Percentiles rank a stretch among this genome's conserved stretches.
Evolutionary conservation across 37 sponge, comb jelly and placozoan species (phyloP).

Genomic region (Dysidea cf. avara): DNA sequence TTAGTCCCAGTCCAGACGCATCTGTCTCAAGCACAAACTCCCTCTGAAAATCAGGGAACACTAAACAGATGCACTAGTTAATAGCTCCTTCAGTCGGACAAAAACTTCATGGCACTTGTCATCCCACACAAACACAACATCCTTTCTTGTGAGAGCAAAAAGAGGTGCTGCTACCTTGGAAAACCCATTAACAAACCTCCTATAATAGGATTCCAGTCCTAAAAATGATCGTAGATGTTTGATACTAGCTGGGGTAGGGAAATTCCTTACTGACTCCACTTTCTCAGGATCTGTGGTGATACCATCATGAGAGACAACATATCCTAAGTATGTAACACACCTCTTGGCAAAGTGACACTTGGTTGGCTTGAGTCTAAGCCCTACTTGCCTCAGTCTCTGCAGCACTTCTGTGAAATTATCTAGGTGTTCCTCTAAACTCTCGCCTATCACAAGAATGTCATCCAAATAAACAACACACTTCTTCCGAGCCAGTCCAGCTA

Average conservation of each 20-base stretch:
- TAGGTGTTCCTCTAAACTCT: too few relatives aligned
- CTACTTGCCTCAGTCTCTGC: too few relatives aligned
- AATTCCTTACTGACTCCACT: slow-evolving; percentile 4
- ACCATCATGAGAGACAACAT: slow-evolving; percentile 32
- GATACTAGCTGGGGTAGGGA: slow-evolving; percentile 16
- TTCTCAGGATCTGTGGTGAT: slow-evolving; percentile 18
- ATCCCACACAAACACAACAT: slow-evolving; percentile 26
- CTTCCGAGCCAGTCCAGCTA: too few relatives aligned
- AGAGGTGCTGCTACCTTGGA: slow-evolving; percentile 29
- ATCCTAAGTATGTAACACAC: slow-evolving; percentile 1
- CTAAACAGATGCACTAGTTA: slow-evolving; percentile 34
- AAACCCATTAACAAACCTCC: slow-evolving; percentile 19
- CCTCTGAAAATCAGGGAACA: slow-evolving; percentile 31
- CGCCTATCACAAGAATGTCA: too few relatives aligned
- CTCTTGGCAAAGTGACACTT: too few relatives aligned
- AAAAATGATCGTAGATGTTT: slow-evolving; percentile 11
- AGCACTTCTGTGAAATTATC: too few relatives aligned
- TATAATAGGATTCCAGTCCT: slow-evolving; percentile 18
- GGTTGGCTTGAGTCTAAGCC: too few relatives aligned
- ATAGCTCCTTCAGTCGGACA: slow-evolving; percentile 12
- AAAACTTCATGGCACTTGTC: slow-evolving; percentile 25
- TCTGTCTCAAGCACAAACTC: slow-evolving; percentile 55
- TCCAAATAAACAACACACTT: too few relatives aligned
- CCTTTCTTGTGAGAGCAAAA: slow-evolving; percentile 25
- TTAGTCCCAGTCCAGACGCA: slow-evolving; percentile 53